phyloP scores from a whole-genome alignment of 2,113 vertebrate genomes.

The Alouatta palliata region DNA sequence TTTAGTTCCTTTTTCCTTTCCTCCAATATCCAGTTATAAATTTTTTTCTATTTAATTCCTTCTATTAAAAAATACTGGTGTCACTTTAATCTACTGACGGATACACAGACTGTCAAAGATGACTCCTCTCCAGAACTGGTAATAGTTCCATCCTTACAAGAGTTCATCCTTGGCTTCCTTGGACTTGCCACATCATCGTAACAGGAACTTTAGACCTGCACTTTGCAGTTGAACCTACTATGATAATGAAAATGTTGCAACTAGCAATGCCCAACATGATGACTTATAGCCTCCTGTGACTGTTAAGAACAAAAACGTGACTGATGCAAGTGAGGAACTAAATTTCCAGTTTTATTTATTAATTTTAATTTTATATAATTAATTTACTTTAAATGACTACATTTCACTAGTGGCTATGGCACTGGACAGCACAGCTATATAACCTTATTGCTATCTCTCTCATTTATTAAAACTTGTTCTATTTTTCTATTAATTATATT shows the following conservation, averaged over 20 bases:
- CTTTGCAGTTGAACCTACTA: not conserved
- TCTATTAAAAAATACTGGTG: not conserved
- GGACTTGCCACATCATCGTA: not conserved
- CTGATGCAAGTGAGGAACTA: not conserved
- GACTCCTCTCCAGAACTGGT: not conserved
- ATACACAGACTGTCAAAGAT: not conserved
- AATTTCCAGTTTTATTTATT: not conserved
- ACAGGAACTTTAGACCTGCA: not conserved
- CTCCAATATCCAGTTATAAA: not conserved
- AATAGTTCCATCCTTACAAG: not conserved
- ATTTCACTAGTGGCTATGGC: not conserved
- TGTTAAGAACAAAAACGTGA: not conserved
- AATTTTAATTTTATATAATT: not conserved
- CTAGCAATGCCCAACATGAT: too few species aligned
- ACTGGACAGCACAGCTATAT: not conserved
- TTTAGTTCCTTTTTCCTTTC: not conserved
- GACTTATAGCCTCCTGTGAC: not conserved
- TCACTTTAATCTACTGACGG: not conserved
- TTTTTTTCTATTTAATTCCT: not conserved
- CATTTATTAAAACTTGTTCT: not conserved
- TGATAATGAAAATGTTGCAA: not conserved
- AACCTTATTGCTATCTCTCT: not conserved
- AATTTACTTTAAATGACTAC: not conserved
- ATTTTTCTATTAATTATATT: not conserved
- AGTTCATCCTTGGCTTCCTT: not conserved